Base-by-base conservation (phyloP, 2,888 invertebrate genomes). In the Trissolcus brochymenae region DNA sequence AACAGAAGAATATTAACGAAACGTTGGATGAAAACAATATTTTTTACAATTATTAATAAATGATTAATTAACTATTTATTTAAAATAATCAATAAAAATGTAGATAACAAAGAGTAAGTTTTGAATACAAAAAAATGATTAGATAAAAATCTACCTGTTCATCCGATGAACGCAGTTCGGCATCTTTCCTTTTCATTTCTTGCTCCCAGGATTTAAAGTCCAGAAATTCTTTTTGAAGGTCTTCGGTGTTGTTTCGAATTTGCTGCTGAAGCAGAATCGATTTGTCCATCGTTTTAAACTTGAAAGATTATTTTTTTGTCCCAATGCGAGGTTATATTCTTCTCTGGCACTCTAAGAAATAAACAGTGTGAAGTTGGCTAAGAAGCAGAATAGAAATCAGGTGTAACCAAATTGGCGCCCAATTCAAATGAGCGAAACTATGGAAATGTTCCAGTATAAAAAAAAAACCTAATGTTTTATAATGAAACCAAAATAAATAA, bases 171-270 rank as follows among this genome's bases (percentile, higher is more conserved):
- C 89, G 90, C 79, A 93, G 85, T 82, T 92, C 91, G 73, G 90
- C 89, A 81, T 95, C 94, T 90, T 93, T 94, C 79, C 91, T 90
- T 90, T 93, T 94, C 93, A 94, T 94, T 87, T 94, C 93, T 60
- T 91, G 89, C 83, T 94, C 93, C 94, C 94, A 94, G 86, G 91
- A 91, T 87, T 93, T 92, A 84, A 96, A 90, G 85, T 95, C 95
- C 81, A 92, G 91, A 87, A 94, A 90, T 89, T 93, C 95, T 80
- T 91, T 92, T 83, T 93, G 91, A 64, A 95, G 89, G 84, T 94
- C 94, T 79, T 92, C 91, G 25, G 92, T 92, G 90, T 95, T 95
- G 83, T 95, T 92, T 81, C 92, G 91, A 71, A 94, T 91, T 88
- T 94, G 93, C 85, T 92, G 93, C 90, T 95, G 95, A 75, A 95